phyloP scores from a whole-genome alignment of 2,113 vertebrate genomes.

The Xiphorhynchus elegans region DNA sequence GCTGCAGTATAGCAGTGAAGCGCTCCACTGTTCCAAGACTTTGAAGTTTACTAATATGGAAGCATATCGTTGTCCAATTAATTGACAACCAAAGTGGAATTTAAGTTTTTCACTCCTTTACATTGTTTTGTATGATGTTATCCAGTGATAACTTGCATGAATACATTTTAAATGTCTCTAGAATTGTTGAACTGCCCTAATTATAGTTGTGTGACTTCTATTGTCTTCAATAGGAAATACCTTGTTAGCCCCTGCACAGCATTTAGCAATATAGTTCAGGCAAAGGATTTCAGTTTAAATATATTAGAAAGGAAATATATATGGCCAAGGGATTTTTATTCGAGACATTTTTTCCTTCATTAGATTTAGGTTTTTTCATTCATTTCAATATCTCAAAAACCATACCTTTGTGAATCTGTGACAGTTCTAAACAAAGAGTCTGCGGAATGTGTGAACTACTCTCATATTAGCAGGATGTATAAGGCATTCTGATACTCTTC shows the following conservation, averaged over 20 bases:
- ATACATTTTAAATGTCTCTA: background rate
- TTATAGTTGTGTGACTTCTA: background rate
- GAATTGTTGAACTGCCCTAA: background rate
- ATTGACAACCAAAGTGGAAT: background rate
- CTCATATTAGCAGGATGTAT: background rate
- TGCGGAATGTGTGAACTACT: background rate
- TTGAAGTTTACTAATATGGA: background rate
- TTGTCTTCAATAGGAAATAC: background rate
- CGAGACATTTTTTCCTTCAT: background rate
- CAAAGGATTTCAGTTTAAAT: background rate
- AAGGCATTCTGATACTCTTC: background rate
- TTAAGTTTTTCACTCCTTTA: background rate
- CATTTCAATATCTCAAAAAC: background rate
- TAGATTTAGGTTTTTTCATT: background rate
- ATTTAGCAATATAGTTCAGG: background rate
- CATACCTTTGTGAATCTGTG: background rate
- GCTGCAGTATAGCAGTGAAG: background rate
- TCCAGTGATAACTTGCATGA: background rate
- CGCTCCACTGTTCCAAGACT: background rate
- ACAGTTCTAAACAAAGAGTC: background rate
- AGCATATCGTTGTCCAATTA: background rate
- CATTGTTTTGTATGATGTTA: fast-evolving
- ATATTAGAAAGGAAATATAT: background rate
- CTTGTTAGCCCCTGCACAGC: background rate
- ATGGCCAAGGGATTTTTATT: background rate